Evolutionary conservation across 1,140 invertebrate genomes (phyloP).

Genomic region (Gonatopus flavifemur): DNA sequence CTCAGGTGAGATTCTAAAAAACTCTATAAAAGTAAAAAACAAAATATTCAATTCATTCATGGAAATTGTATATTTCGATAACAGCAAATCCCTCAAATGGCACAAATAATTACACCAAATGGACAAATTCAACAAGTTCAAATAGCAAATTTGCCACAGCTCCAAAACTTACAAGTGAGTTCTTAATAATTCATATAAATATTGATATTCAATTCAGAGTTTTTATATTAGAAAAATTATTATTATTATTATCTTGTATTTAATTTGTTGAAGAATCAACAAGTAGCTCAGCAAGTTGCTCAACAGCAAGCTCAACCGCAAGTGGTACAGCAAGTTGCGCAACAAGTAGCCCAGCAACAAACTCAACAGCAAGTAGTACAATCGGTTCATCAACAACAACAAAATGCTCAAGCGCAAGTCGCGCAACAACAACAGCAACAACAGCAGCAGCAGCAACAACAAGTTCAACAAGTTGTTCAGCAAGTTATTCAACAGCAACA

Average conservation of each 20-base stretch:
- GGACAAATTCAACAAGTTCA: conserved; percentile 87
- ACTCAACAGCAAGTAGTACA: conserved; percentile 45
- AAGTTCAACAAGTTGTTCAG: conserved; percentile 38
- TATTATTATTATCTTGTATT: neutral
- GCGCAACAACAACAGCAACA: conserved; percentile 43
- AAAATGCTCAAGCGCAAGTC: conserved; percentile 47
- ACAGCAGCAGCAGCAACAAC: conserved; percentile 38
- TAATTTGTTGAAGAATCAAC: conserved; percentile 24
- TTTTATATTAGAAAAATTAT: neutral
- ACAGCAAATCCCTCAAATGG: conserved; percentile 67
- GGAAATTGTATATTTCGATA: conserved; percentile 8
- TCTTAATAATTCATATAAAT: neutral
- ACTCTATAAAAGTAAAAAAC: neutral
- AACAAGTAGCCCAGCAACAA: conserved; percentile 45
- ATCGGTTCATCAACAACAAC: conserved; percentile 49
- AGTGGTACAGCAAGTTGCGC: conserved; percentile 32
- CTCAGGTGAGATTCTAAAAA: conserved; percentile 60
- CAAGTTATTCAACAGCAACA: conserved; percentile 57
- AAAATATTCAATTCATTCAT: neutral
- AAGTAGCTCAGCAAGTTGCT: conserved; percentile 49
- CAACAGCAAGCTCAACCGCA: conserved; percentile 52
- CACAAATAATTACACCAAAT: conserved; percentile 82
- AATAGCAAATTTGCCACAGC: conserved; percentile 67
- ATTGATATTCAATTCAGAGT: neutral
- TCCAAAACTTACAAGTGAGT: conserved; percentile 57